Conservation (phyloP, 2,113 vertebrate genomes). For the Ctenodactylus gundi region DNA sequence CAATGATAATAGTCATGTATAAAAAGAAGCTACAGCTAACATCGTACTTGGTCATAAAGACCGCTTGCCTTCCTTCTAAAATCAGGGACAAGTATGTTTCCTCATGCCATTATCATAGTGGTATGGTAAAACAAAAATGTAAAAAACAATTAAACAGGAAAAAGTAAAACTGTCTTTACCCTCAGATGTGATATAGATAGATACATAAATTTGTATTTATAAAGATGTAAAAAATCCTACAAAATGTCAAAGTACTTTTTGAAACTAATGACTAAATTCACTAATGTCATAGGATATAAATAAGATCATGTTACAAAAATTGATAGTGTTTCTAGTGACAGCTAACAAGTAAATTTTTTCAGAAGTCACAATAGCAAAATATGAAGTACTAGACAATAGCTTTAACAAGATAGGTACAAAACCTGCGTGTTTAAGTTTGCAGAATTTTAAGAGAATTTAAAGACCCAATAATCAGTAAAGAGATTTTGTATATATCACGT, state of each 20-base stretch:
- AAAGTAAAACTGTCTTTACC: neutral
- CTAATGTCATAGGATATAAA: neutral
- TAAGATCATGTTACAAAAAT: neutral
- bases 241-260: neutral
- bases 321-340: neutral
- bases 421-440: neutral
- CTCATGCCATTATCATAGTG: neutral
- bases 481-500: too few species aligned
- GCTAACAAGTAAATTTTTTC: neutral
- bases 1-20: neutral
- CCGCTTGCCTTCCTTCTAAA: neutral
- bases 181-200: neutral
- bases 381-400: neutral
- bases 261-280: neutral
- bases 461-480: neutral
- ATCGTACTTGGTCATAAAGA: neutral
- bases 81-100: neutral
- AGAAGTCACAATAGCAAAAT: neutral
- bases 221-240: neutral
- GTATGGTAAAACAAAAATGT: neutral
- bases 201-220: neutral
- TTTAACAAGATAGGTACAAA: constrained; percentile 4
- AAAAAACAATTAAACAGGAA: neutral
- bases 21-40: neutral
- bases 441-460: neutral